phyloP scores from a whole-genome alignment of 2,888 invertebrate genomes.

The Lasioglossum calceatum region DNA sequence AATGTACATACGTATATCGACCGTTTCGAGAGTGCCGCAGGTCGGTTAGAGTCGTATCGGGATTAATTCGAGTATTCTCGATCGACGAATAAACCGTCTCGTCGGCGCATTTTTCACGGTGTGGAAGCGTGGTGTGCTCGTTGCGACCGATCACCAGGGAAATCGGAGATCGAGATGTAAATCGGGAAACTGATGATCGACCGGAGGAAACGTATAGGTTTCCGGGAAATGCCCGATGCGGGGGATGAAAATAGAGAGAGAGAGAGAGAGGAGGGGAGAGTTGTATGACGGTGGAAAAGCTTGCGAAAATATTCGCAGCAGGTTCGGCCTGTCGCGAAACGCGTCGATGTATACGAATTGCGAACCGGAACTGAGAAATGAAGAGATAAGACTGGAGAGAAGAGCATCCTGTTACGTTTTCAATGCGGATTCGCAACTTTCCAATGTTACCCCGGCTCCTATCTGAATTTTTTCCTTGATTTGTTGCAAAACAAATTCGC shows the following conservation, averaged over 20 bases:
- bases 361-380: slow-evolving; percentile 5
- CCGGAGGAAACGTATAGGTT: slow-evolving; percentile 32
- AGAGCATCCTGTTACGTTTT: not conserved
- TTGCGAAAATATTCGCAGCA: slow-evolving; percentile 25
- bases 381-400: slow-evolving; percentile 12
- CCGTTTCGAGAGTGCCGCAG: not conserved
- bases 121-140: not conserved
- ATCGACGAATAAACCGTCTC: slow-evolving; percentile 44
- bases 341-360: slow-evolving; percentile 8
- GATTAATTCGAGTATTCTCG: slow-evolving; percentile 58
- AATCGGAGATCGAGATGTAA: slow-evolving; percentile 46
- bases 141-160: slow-evolving; percentile 40
- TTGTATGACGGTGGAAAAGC: not conserved
- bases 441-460: no score
- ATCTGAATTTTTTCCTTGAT: no score
- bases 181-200: slow-evolving; percentile 48
- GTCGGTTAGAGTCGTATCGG: not conserved
- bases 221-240: not conserved
- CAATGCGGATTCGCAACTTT: not conserved
- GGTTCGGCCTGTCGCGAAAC: slow-evolving; percentile 26
- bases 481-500: no score
- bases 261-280: not conserved
- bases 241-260: not conserved
- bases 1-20: not conserved
- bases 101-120: slow-evolving; percentile 42